Evolutionary conservation across 2,888 invertebrate species (phyloP).

Genomic region (Melanotus villosus): DNA sequence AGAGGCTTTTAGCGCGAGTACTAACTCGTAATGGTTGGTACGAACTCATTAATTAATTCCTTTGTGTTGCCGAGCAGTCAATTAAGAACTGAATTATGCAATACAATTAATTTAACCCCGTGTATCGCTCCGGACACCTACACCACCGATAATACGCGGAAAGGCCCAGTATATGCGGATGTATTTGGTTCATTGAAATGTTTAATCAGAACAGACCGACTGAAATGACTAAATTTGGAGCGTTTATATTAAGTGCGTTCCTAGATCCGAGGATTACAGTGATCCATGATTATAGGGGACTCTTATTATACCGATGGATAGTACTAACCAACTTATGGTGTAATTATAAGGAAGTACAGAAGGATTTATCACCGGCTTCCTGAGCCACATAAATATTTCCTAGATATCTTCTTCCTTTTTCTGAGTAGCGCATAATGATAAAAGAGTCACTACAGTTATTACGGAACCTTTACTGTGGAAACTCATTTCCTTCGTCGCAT

Average conservation of each 20-base stretch:
- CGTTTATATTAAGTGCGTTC: slow-evolving; percentile 1
- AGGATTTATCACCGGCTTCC: neutral
- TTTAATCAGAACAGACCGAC: neutral
- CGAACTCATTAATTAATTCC: slow-evolving; percentile 35
- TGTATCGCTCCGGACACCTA: slow-evolving; percentile 4
- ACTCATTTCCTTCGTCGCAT: slow-evolving; percentile 2
- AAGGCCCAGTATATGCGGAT: neutral
- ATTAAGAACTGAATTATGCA: slow-evolving; percentile 38
- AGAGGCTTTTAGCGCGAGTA: slow-evolving; percentile 44
- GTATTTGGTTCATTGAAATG: neutral
- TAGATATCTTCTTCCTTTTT: neutral
- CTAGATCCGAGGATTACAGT: neutral
- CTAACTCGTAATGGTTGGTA: slow-evolving; percentile 35
- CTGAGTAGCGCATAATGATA: neutral
- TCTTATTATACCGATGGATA: neutral
- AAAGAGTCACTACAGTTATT: neutral
- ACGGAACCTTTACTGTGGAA: neutral
- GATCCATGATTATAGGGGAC: neutral
- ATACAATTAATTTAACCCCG: slow-evolving; percentile 31
- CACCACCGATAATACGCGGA: slow-evolving; percentile 10
- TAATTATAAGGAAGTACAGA: neutral
- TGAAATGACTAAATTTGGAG: neutral
- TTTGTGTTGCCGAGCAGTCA: slow-evolving; percentile 35
- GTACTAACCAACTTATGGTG: slow-evolving; percentile 3
- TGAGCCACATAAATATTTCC: neutral